These are phyloP conservation scores for Odontamblyopus lacepedii DNA, from an alignment of 2,797 vertebrate species.

Conservation along the genomic window DNA sequence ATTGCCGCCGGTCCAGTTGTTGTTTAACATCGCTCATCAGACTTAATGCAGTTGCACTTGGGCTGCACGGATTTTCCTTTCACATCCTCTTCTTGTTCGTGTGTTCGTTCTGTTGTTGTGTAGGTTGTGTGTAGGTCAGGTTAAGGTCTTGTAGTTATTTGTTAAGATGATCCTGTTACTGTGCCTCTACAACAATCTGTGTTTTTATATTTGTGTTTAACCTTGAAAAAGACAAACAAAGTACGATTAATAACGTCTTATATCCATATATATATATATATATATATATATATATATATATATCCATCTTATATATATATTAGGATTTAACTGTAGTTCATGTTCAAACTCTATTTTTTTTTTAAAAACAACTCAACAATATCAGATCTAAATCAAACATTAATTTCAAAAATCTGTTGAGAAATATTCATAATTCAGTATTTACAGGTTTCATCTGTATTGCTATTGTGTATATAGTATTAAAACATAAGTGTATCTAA, in stretches of 20 bases:
- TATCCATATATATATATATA: too few species aligned
- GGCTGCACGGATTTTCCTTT: constrained; percentile 74
- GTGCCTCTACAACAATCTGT: constrained; percentile 49
- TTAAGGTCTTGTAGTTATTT: constrained; percentile 77
- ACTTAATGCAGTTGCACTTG: constrained; percentile 67
- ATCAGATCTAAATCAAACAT: neutral
- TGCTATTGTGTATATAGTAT: neutral
- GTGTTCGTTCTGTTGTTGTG: constrained; percentile 22
- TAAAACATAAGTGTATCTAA: neutral
- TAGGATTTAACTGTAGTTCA: too few species aligned
- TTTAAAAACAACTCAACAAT: too few species aligned
- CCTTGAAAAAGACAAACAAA: neutral
- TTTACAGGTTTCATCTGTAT: too few species aligned
- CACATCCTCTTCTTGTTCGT: constrained; percentile 33
- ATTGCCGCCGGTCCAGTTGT: constrained; percentile 74
- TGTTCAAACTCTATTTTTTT: too few species aligned
- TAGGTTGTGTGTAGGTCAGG: constrained; percentile 71
- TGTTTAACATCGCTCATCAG: constrained; percentile 78
- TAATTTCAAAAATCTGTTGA: neutral
- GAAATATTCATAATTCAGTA: too few species aligned
- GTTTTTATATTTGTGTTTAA: neutral
- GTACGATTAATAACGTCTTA: neutral
- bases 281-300: too few species aligned
- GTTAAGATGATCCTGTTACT: constrained; percentile 66
- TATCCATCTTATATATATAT: too few species aligned